phyloP scores from a whole-genome alignment of 64 coral and sea anemone species.

The Actinia equina region DNA sequence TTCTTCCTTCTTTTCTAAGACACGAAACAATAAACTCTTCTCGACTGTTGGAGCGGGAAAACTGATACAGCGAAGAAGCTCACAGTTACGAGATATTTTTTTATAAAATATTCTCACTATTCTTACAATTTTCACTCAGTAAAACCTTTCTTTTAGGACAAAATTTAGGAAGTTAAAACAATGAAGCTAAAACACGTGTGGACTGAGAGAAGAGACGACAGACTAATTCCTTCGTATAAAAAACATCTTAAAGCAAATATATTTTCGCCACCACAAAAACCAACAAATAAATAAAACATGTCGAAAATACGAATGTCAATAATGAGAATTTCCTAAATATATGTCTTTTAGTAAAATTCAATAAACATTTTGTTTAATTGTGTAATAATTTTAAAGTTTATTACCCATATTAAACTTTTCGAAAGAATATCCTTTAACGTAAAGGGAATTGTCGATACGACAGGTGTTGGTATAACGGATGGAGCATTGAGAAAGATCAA shows the following conservation, averaged over 20 bases:
- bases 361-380: neutral
- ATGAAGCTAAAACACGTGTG: neutral
- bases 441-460: neutral
- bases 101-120: too few relatives aligned
- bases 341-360: neutral
- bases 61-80: too few relatives aligned
- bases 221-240: neutral
- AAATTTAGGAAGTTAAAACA: neutral
- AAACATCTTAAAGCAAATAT: neutral
- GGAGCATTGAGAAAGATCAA: neutral
- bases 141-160: neutral
- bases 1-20: neutral
- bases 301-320: neutral
- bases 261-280: neutral
- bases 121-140: too few relatives aligned
- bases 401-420: neutral
- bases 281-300: conserved; percentile 3
- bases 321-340: neutral
- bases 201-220: neutral
- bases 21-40: neutral
- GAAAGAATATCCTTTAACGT: too few relatives aligned
- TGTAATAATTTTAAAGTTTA: neutral
- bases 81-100: too few relatives aligned
- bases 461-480: too few relatives aligned
- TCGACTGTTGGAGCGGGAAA: too few relatives aligned